Evolutionary conservation across 2,888 invertebrate genomes (phyloP).

Genomic region (Drosophila infuscata): DNA sequence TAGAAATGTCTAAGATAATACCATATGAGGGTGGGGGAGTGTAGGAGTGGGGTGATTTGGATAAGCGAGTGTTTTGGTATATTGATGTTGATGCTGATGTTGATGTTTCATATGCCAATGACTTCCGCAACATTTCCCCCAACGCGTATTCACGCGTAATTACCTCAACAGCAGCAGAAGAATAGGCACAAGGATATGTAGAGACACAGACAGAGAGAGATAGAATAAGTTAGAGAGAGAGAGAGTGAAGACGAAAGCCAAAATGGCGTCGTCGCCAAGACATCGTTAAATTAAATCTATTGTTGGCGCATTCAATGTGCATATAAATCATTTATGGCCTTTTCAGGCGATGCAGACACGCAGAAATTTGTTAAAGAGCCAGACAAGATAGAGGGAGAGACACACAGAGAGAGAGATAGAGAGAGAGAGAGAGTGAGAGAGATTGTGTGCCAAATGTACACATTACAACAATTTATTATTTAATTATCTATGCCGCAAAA

Average conservation of each 20-base stretch:
- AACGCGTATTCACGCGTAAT: constrained; percentile 61
- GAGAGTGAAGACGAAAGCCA: constrained; percentile 40
- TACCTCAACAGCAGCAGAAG: constrained; percentile 46
- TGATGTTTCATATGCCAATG: constrained; percentile 50
- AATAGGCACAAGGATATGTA: neutral
- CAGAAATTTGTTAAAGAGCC: constrained; percentile 8
- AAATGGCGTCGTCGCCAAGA: constrained; percentile 68
- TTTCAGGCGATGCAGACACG: constrained; percentile 45
- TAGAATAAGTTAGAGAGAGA: neutral
- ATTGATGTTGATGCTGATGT: constrained; percentile 44
- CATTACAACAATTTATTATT: constrained; percentile 75
- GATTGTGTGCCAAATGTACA: constrained; percentile 56
- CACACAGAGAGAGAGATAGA: neutral
- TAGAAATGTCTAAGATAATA: constrained; percentile 51
- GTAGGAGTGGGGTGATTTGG: neutral
- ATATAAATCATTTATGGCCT: constrained; percentile 72
- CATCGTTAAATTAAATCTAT: constrained; percentile 74
- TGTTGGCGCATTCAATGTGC: constrained; percentile 73
- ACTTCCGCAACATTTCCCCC: constrained; percentile 29
- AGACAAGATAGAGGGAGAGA: constrained; percentile 5
- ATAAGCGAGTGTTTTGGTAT: neutral
- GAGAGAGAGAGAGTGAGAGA: neutral
- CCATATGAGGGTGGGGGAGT: neutral
- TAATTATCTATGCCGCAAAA: constrained; percentile 73
- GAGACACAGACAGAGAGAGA: neutral